Conservation (phyloP, 2,113 vertebrate species). For the Fregetta grallaria region DNA sequence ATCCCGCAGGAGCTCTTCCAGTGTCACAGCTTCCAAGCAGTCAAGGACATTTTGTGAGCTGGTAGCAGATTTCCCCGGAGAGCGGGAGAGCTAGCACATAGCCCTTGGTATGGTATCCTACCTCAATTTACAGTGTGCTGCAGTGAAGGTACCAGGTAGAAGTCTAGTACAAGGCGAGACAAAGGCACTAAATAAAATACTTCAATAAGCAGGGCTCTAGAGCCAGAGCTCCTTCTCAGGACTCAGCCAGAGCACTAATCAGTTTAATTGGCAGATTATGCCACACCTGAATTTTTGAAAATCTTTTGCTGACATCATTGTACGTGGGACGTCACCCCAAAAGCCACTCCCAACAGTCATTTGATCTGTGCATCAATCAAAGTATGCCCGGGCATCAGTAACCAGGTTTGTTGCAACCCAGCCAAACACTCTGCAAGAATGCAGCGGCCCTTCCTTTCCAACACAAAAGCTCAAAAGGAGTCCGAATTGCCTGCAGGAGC, state of each 20-base stretch:
- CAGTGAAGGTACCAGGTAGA: neutral
- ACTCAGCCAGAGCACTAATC: slow-evolving; percentile 39
- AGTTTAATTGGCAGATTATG: slow-evolving; percentile 60
- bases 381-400: slow-evolving; percentile 15
- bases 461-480: neutral
- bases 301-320: slow-evolving; percentile 55
- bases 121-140: neutral
- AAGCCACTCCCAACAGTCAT: slow-evolving; percentile 56
- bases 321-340: slow-evolving; percentile 19
- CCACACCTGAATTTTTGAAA: slow-evolving; percentile 67
- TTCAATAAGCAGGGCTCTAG: neutral
- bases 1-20: neutral
- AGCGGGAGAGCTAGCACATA: neutral
- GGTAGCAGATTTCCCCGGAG: neutral
- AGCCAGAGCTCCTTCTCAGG: slow-evolving; percentile 15
- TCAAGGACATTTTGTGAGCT: neutral
- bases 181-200: neutral
- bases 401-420: neutral
- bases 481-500: neutral
- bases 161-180: neutral
- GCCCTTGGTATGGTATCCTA: neutral
- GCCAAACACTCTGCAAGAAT: neutral
- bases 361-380: slow-evolving; percentile 43
- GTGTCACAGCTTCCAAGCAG: neutral
- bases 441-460: neutral